Evolutionary conservation across 1,140 invertebrate genomes (phyloP), one percentile per base, ranked within the genome.

Genomic region (Polypedilum pembai): DNA sequence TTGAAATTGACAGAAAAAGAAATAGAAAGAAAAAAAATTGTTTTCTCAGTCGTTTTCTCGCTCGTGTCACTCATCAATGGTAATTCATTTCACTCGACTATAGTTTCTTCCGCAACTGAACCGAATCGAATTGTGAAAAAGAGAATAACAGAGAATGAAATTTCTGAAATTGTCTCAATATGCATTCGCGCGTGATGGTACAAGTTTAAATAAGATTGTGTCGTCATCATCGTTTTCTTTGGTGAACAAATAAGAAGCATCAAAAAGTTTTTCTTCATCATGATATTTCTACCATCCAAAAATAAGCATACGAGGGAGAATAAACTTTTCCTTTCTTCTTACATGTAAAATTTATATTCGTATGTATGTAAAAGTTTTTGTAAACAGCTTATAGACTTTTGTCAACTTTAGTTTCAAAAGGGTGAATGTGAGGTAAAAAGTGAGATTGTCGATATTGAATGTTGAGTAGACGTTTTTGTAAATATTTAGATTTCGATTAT

Each of bases 401-500:
- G 45, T 56, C 45, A 56, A 56, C 45, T 56, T 56, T 56, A 56
- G 10, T 56, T 12, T 56, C 45, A 56, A n/a, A n/a, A 56, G n/a
- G 45, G n/a, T 4, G 45, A 56, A 56, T 15, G 4, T 15, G 45
- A 12, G n/a, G 10, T n/a, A 56, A 56, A 12, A 56, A 56, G 12
- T 56, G 3, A 56, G 24, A 33, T 33, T 33, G 24, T 33, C 24
- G 24, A 33, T 33, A 33, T 33, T 33, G 24, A 33, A 33, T 33
- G 24, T 33, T 33, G 5, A 33, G 24, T 33, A 33, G 24, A 3
- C 24, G 24, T 33, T 15, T 56, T 8, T 12, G 45, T 15, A 56
- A 56, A 56, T 56, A 56, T 56, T 56, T 56, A 56, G 45, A 56
- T 56, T 56, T 56, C 24, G 45, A 56, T 56, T 56, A 56, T 56